Evolutionary conservation across 2,888 invertebrate species (phyloP).

Genomic region (Agonopterix alstromeriana): DNA sequence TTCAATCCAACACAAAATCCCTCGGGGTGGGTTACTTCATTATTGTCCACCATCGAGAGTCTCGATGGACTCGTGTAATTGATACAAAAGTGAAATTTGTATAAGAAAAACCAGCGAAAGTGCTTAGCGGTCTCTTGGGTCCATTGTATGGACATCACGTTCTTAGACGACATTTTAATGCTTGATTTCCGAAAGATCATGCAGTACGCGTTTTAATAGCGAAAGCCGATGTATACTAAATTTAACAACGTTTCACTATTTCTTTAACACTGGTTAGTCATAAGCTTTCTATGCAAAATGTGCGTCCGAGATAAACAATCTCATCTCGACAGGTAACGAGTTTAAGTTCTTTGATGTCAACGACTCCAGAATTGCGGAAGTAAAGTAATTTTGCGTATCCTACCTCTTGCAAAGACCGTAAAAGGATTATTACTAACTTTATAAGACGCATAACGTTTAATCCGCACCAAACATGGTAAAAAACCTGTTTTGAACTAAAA

Average conservation of each 20-base stretch:
- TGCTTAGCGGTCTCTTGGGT: conserved; percentile 45
- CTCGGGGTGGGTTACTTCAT: conserved; percentile 28
- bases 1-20: conserved; percentile 26
- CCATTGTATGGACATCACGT: conserved; percentile 64
- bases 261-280: conserved; percentile 1
- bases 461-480: no score
- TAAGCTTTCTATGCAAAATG: conserved; percentile 2
- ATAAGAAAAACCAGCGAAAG: conserved; percentile 68
- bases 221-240: conserved; percentile 22
- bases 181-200: conserved; percentile 36
- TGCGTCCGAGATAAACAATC: conserved; percentile 4
- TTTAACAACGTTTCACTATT: conserved; percentile 5
- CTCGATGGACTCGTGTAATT: conserved; percentile 31
- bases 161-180: conserved; percentile 43
- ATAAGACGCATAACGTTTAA: not conserved
- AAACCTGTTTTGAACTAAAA: no score
- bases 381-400: conserved; percentile 1
- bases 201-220: conserved; percentile 21
- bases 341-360: conserved; percentile 2
- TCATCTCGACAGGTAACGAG: conserved; percentile 1
- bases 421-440: no score
- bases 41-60: conserved; percentile 15
- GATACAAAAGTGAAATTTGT: conserved; percentile 67
- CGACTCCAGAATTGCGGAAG: conserved; percentile 1
- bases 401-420: no score